Evolutionary conservation across 2,888 invertebrate genomes (phyloP).

Genomic region (Drosophila limbata): DNA sequence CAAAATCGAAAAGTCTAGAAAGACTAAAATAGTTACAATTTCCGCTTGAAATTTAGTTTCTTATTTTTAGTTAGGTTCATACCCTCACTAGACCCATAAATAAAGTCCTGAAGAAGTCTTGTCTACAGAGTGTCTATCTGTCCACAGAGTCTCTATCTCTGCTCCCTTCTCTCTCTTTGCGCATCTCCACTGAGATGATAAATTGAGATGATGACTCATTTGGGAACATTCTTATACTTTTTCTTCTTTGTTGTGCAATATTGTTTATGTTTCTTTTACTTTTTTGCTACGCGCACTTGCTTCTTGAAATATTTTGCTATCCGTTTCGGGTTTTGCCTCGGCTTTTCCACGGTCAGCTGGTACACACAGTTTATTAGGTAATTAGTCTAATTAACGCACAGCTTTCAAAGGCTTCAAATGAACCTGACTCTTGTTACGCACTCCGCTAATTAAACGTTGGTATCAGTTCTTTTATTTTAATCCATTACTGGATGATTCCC

Average conservation of each 20-base stretch:
- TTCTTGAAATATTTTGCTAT: slow-evolving; percentile 14
- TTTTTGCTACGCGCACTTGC: slow-evolving; percentile 1
- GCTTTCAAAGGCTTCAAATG: slow-evolving; percentile 51
- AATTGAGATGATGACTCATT: slow-evolving; percentile 76
- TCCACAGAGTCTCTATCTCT: neutral
- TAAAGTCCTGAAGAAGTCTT: slow-evolving; percentile 38
- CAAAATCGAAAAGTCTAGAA: too few species aligned
- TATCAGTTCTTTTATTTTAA: slow-evolving; percentile 25
- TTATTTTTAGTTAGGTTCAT: too few species aligned
- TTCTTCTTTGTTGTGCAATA: slow-evolving; percentile 31
- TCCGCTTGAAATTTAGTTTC: too few species aligned
- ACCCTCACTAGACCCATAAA: slow-evolving; percentile 37
- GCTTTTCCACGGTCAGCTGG: slow-evolving; percentile 25
- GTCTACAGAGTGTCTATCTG: slow-evolving; percentile 1
- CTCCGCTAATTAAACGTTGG: slow-evolving; percentile 54
- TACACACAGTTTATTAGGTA: slow-evolving; percentile 57
- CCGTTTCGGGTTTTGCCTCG: slow-evolving; percentile 16
- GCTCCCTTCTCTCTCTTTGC: slow-evolving; percentile 4
- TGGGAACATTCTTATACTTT: slow-evolving; percentile 55
- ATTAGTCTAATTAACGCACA: slow-evolving; percentile 73
- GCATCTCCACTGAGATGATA: slow-evolving; percentile 64
- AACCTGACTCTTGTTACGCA: slow-evolving; percentile 48
- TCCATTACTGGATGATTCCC: slow-evolving; percentile 30
- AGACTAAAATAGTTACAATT: too few species aligned
- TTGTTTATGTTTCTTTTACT: slow-evolving; percentile 6